A percentile compares a stretch with the other conserved stretches of the same genome.
These are phyloP conservation scores for Sciaenops ocellatus DNA, from an alignment of 2,797 vertebrate species.

Conservation along the genomic window DNA sequence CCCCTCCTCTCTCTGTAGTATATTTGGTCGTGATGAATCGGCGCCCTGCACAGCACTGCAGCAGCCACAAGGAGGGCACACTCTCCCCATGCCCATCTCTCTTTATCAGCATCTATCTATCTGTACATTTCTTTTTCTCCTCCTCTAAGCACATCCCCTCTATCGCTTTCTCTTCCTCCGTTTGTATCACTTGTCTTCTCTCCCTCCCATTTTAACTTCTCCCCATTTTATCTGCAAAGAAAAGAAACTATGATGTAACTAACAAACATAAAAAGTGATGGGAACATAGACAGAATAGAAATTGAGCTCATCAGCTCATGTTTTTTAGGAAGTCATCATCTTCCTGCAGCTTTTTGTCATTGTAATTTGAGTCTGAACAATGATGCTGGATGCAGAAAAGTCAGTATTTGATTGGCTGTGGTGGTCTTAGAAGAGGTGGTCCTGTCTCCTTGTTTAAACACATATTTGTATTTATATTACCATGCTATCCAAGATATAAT, in stretches of 20 bases:
- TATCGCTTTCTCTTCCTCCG: conserved; percentile 24
- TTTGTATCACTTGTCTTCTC: conserved; percentile 26
- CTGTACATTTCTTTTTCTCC: conserved; percentile 29
- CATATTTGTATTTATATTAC: no score
- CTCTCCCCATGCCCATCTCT: conserved; percentile 59
- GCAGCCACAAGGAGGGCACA: conserved; percentile 77
- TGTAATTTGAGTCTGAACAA: neutral
- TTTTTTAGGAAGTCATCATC: conserved; percentile 14
- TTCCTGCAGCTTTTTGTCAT: neutral
- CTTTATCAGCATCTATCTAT: conserved; percentile 46
- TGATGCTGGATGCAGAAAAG: neutral
- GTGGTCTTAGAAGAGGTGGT: neutral
- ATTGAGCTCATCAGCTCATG: neutral
- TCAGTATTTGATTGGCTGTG: neutral
- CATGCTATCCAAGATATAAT: no score
- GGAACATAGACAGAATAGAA: neutral
- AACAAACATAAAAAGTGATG: conserved; percentile 1
- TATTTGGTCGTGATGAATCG: conserved; percentile 84
- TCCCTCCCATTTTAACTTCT: neutral
- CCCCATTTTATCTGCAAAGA: conserved; percentile 12
- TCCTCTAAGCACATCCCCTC: conserved; percentile 22
- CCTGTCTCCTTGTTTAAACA: neutral
- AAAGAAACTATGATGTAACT: neutral
- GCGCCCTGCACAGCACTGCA: conserved; percentile 76
- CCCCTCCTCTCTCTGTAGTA: conserved; percentile 70